Evolutionary conservation across 2,888 invertebrate species (phyloP).

Genomic region (Perithous albicinctus): DNA sequence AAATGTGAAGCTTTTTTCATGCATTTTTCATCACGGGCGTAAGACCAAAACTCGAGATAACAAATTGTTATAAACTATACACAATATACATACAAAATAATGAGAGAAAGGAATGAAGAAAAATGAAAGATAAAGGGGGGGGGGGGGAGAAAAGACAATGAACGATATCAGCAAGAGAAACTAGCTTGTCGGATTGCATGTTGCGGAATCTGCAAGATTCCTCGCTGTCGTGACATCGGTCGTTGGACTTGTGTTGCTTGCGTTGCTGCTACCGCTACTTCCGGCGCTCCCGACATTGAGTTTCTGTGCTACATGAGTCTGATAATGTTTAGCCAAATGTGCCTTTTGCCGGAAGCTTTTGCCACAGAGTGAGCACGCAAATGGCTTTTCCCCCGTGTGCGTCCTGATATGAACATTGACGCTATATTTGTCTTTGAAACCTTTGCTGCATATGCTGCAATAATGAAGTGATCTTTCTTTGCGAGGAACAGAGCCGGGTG

Average conservation of each 20-base stretch:
- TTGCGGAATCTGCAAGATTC: conserved; percentile 61
- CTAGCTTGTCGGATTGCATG: conserved; percentile 79
- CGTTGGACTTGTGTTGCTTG: conserved; percentile 70
- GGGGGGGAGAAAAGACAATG: conserved; percentile 5
- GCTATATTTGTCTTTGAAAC: conserved; percentile 98
- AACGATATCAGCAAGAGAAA: conserved; percentile 61
- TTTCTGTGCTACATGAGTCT: conserved; percentile 96
- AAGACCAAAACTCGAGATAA: background rate
- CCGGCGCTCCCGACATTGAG: conserved; percentile 87
- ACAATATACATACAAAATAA: conserved; percentile 13
- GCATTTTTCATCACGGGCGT: background rate
- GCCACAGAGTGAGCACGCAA: conserved; percentile 96
- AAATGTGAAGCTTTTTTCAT: background rate
- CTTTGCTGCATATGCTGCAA: conserved; percentile 96
- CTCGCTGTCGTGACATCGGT: conserved; percentile 63
- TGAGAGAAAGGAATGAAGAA: conserved; percentile 1
- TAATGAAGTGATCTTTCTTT: conserved; percentile 96
- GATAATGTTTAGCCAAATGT: conserved; percentile 96
- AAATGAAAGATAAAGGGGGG: conserved; percentile 11
- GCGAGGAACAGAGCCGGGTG: conserved; percentile 90
- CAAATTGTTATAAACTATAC: conserved; percentile 1
- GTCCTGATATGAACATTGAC: conserved; percentile 99
- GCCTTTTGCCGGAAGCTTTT: conserved; percentile 97
- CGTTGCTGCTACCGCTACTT: conserved; percentile 70
- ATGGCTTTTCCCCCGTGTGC: conserved; percentile 99